Evolutionary conservation across 1,140 invertebrate species (phyloP), one percentile per base, ranked within the genome.

Genomic region (Trichoplusia ni): DNA sequence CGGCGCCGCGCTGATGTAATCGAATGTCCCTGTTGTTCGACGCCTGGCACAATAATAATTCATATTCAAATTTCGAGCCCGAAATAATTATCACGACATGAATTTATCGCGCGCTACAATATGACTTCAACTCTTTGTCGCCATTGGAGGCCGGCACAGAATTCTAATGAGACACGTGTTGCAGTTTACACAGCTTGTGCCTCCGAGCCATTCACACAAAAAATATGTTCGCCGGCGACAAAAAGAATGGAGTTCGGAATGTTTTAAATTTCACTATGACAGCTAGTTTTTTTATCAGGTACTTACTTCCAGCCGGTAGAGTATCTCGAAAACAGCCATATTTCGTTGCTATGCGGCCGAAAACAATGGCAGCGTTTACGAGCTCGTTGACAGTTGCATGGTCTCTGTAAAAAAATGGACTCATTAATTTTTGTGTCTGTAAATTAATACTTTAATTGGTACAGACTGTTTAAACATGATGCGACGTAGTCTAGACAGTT

Each of bases 251-350:
- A 63, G 53, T 31, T 21, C 40, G 67, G 59, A 70, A 63, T 69
- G 69, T 70, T 74, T 63, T 40, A 66, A 54, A 59, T 65, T 49
- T 66, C 62, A 47, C 64, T 18, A n/a, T 56, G 46, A 19, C 60
- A 23, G 40, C 42, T 8, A 66, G 72, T 62, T 70, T 60, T 71
- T 71, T 58, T 73, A 61, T 19, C 35, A 60, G 58, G 63, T 81
- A 91, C 90, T 91, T 78, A 91, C 90, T 97, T 97, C 99, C 99
- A 99, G 44, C 99, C 99, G 11, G 98, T 99, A 4, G 98, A 99
- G 91, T 99, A 99, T 75, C 99, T 94, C 82, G 98, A 99, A 91
- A 99, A 99, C 42, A 99, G 92, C 99, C 99, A 99, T 91, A 96
- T 95, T 92, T 98, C 95, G 86, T 96, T 95, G 79, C 95, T 94